Conservation (phyloP, 2,888 invertebrate genomes). For the Amphipyra tragopoginis region DNA sequence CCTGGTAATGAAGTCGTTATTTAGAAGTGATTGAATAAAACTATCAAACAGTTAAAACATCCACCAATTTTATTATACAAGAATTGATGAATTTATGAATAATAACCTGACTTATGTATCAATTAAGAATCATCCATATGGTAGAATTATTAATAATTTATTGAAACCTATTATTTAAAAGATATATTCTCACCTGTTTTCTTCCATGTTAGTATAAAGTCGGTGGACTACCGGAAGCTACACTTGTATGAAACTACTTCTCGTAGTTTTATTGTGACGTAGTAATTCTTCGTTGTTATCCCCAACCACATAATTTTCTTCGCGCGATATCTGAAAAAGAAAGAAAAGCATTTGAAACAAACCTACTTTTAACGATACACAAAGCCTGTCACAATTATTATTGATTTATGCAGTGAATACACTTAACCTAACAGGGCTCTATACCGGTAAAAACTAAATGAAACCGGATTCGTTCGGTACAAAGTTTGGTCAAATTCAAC, state of each 20-base stretch:
- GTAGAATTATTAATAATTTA: no score
- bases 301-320: slow-evolving; percentile 79
- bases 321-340: slow-evolving; percentile 63
- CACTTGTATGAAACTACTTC: slow-evolving; percentile 66
- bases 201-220: slow-evolving; percentile 69
- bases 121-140: no score
- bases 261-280: slow-evolving; percentile 61
- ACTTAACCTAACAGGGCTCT: no score
- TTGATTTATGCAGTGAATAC: no score
- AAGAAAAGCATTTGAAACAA: slow-evolving; percentile 1
- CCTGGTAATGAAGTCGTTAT: slow-evolving; percentile 59
- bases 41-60: no score
- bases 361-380: background rate
- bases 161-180: no score
- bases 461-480: no score
- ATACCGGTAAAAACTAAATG: no score
- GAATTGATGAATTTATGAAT: background rate
- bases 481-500: no score
- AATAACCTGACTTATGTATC: no score
- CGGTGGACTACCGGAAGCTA: slow-evolving; percentile 76
- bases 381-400: no score
- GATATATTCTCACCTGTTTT: slow-evolving; percentile 71
- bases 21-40: background rate
- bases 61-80: no score
- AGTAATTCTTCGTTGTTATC: slow-evolving; percentile 56